Conservation (phyloP, 2,888 invertebrate genomes). For the Perdita meconis region DNA sequence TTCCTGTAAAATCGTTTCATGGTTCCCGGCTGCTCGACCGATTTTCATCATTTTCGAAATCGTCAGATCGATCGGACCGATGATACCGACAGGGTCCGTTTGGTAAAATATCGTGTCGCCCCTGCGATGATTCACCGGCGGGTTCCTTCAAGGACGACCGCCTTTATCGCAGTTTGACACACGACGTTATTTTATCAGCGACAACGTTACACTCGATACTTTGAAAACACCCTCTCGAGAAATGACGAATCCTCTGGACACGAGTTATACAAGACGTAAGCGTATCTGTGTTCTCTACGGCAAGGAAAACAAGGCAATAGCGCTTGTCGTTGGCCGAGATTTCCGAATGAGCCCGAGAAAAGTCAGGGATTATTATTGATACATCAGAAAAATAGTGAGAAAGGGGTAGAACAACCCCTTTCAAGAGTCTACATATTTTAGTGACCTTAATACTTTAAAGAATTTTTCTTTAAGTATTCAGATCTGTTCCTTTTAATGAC, state of each 20-base stretch:
- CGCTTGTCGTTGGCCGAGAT: background rate
- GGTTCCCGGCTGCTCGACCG: background rate
- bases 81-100: constrained; percentile 17
- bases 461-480: too few species aligned
- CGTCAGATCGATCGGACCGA: constrained; percentile 32
- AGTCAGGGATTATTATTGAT: too few species aligned
- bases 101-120: constrained; percentile 22
- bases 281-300: background rate
- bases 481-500: too few species aligned
- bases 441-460: too few species aligned
- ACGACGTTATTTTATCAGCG: constrained; percentile 52
- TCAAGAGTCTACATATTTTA: too few species aligned
- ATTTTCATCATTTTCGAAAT: constrained; percentile 14
- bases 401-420: too few species aligned
- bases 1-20: background rate
- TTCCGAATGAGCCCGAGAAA: too few species aligned
- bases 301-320: background rate
- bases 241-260: constrained; percentile 38
- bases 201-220: constrained; percentile 12
- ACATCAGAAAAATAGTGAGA: too few species aligned
- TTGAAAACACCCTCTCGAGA: constrained; percentile 38
- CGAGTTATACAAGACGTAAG: constrained; percentile 14
- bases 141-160: constrained; percentile 57
- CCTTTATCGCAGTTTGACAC: constrained; percentile 62
- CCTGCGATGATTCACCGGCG: constrained; percentile 63